Conservation (phyloP, 37 sponge, comb jelly and placozoan genomes). For the Haliclona indistincta region DNA sequence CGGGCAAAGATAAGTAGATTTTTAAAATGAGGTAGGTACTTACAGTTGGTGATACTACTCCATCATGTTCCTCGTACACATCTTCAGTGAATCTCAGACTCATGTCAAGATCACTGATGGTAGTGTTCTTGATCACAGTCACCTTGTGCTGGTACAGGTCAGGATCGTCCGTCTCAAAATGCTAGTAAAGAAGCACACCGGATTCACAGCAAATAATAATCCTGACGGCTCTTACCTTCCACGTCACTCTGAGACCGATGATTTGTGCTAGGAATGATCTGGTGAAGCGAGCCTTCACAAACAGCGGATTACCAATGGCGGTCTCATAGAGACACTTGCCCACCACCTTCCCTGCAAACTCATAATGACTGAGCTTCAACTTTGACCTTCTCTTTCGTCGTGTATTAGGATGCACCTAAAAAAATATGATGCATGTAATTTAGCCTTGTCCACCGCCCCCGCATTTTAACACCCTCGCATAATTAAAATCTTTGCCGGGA, state of each 20-base stretch:
- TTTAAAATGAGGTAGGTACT: too few species aligned
- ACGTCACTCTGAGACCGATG: constrained; percentile 82
- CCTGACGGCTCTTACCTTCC: constrained; percentile 40
- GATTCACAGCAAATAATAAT: neutral
- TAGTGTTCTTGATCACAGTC: constrained; percentile 74
- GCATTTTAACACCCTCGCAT: too few species aligned
- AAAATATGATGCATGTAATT: neutral
- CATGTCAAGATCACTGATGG: constrained; percentile 70
- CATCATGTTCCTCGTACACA: too few species aligned
- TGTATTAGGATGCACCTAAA: constrained; percentile 69
- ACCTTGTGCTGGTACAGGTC: constrained; percentile 80
- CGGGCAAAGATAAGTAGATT: too few species aligned
- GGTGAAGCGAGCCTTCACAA: constrained; percentile 84
- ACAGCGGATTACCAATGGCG: constrained; percentile 61
- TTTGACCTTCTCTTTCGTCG: neutral
- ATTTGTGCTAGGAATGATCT: constrained; percentile 93
- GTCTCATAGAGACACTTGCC: constrained; percentile 93
- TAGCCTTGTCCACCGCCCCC: too few species aligned
- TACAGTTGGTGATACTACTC: too few species aligned
- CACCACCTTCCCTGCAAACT: constrained; percentile 84
- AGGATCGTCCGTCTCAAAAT: constrained; percentile 92
- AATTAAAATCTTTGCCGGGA: too few species aligned
- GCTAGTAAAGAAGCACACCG: too few species aligned
- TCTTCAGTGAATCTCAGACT: constrained; percentile 90
- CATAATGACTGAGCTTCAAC: constrained; percentile 53